Conservation (phyloP, 2,888 invertebrate species). For the Clanis bilineata region DNA sequence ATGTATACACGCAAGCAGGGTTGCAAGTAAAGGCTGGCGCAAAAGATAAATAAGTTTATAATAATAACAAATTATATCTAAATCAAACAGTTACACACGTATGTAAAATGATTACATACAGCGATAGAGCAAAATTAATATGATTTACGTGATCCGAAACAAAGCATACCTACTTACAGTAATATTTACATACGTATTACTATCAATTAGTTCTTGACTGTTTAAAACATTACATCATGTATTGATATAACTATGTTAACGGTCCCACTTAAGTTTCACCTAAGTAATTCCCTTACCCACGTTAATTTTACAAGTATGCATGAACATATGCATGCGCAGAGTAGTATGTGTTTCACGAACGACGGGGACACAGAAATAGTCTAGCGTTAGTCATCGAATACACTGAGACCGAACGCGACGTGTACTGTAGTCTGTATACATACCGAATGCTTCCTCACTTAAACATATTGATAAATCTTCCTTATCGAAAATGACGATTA, state of each 20-base stretch:
- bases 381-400: slow-evolving; percentile 52
- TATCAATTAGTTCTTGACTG: too few species aligned
- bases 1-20: too few species aligned
- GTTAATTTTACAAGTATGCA: slow-evolving; percentile 1
- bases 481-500: neutral
- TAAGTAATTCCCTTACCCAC: neutral
- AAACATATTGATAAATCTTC: neutral
- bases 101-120: too few species aligned
- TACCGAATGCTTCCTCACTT: neutral
- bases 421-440: slow-evolving; percentile 12
- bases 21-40: too few species aligned
- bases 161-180: too few species aligned
- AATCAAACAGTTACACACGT: too few species aligned
- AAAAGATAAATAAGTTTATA: too few species aligned
- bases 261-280: neutral
- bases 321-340: slow-evolving; percentile 6
- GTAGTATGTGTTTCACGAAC: slow-evolving; percentile 21
- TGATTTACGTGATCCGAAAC: too few species aligned
- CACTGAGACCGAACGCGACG: slow-evolving; percentile 17
- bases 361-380: slow-evolving; percentile 54
- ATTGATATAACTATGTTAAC: neutral
- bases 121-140: too few species aligned
- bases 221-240: neutral
- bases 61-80: too few species aligned
- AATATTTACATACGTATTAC: too few species aligned